A percentile compares a stretch with the other conserved stretches of the same genome.
Conservation (phyloP, 1,140 invertebrate genomes). For the Bombus affinis region DNA sequence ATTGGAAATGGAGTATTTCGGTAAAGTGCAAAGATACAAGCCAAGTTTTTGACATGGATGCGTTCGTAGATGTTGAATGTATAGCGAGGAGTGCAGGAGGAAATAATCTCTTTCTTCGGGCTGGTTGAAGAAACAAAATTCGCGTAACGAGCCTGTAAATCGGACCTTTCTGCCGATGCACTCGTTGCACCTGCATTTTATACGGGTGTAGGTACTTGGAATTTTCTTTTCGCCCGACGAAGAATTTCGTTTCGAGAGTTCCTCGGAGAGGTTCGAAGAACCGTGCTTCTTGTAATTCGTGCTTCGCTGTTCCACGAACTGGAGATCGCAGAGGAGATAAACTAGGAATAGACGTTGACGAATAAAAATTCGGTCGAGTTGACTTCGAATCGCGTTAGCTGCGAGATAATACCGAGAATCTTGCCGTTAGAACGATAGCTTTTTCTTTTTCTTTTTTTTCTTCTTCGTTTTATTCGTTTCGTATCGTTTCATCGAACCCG, state of each 20-base stretch:
- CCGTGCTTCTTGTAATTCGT: neutral
- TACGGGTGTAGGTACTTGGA: too few relatives aligned
- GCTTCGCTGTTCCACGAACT: neutral
- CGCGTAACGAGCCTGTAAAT: neutral
- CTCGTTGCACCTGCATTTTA: neutral
- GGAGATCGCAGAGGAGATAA: neutral
- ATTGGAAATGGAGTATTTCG: neutral
- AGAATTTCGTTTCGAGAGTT: neutral
- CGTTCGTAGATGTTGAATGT: neutral
- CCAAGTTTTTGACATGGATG: neutral
- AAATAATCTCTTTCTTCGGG: neutral
- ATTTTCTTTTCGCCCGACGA: neutral
- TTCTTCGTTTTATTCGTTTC: neutral
- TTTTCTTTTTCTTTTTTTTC: too few relatives aligned
- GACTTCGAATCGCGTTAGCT: neutral
- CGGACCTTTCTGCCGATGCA: too few relatives aligned
- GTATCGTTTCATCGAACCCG: neutral
- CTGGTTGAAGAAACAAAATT: neutral
- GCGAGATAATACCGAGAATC: neutral
- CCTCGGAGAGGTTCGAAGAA: neutral
- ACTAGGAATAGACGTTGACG: slow-evolving; percentile 2
- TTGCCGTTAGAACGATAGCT: neutral
- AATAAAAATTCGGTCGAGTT: neutral
- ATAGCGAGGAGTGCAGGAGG: neutral
- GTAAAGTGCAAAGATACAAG: too few relatives aligned